Evolutionary conservation across 2,113 vertebrate genomes (phyloP).

Genomic region (Cryptoleucopteryx plumbea): DNA sequence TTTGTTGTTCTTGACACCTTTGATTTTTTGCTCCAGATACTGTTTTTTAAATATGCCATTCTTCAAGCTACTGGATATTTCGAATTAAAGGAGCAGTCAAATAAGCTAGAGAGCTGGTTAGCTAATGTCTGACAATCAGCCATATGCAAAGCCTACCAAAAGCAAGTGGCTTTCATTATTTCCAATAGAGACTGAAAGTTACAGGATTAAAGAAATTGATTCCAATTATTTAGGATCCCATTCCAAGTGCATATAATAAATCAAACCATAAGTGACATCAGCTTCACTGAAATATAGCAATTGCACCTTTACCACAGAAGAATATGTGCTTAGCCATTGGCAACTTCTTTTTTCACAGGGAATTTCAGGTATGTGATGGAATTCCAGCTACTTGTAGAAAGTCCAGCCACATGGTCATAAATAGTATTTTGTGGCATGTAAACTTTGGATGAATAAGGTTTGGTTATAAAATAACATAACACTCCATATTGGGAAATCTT

Average conservation of each 20-base stretch:
- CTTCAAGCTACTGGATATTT: neutral
- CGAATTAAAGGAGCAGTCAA: neutral
- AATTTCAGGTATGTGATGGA: conserved; percentile 66
- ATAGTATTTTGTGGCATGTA: conserved; percentile 70
- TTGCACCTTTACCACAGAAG: neutral
- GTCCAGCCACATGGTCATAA: conserved; percentile 63
- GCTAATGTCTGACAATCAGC: neutral
- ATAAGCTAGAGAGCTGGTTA: neutral
- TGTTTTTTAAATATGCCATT: neutral
- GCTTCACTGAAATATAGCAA: neutral
- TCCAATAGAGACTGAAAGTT: conserved; percentile 27
- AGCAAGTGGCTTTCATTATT: conserved; percentile 66
- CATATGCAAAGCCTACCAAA: neutral
- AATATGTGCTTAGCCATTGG: neutral
- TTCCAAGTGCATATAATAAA: conserved; percentile 30
- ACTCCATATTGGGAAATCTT: conserved; percentile 71
- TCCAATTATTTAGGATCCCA: conserved; percentile 46
- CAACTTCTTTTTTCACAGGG: conserved; percentile 23
- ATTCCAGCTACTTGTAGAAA: conserved; percentile 64
- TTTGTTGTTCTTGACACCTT: neutral
- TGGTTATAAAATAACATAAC: conserved; percentile 75
- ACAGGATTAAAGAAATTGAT: conserved; percentile 61
- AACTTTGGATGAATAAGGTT: conserved; percentile 70
- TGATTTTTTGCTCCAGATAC: neutral
- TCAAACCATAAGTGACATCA: neutral